Base-by-base conservation (phyloP, 2,797 vertebrate species). In the Prionace glauca region DNA sequence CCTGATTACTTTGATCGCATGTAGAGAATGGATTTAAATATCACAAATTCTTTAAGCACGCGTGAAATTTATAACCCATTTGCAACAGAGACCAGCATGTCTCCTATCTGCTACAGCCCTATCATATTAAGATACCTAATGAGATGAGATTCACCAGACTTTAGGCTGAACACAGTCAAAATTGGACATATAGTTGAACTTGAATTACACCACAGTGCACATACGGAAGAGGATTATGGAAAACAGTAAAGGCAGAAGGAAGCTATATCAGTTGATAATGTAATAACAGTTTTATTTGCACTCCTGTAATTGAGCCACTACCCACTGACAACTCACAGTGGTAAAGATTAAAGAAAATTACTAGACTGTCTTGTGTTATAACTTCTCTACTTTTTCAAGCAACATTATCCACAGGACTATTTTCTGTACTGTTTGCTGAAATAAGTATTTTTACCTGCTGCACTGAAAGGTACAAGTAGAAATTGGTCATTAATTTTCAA, bases 401-500 rank as follows among this genome's bases (percentile, higher is more conserved):
- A 10, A 14, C 62, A 11, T 11, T 65, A 56, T 56, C 50, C 50
- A 56, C 5, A 56, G 50, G 50, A 56, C 11, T 65, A 65, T 65
- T 65, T 65, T 92, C 20, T 69, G 22, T 92, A n/a, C 20, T 92
- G n/a, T 69, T 36, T 92, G 90, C 62, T 36, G 24, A 92, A 36
- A 12, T 41, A 69, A 92, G 24, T 24, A 67, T 69, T 69, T 36
- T 69, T 69, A 67, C 20, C 62, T 92, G n/a, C 67, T 69, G 50
- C 12, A 29, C 14, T 74, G 4, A 72, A 72, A 45, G 0, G 50
- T n/a, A 9, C 24, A 94, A 16, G 11, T 71, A 69, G 26, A 94
- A 94, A 94, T 29, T 72, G 18, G 45, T 56, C 56, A 56, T 95
- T 77, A n/a, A 60, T 95, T 72, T 94, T 71, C 36, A 71, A 94